Percentiles rank a stretch among this genome's conserved stretches.
Conservation (phyloP, 37 sponge, comb jelly and placozoan genomes). For the Geodia barretti region DNA sequence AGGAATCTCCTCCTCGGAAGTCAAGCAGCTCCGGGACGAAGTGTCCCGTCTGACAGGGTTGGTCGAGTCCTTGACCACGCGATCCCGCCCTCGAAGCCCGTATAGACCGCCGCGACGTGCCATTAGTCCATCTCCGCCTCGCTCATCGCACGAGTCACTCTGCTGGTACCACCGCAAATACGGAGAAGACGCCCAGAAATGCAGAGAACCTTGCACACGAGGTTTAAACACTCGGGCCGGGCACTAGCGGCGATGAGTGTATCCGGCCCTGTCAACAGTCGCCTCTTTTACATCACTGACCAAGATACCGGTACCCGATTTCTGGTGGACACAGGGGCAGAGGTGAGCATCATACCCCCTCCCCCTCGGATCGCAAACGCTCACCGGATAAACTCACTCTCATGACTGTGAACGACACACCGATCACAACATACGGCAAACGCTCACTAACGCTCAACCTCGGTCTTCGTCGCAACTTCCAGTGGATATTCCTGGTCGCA, state of each 20-base stretch:
- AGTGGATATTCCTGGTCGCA: slow-evolving; percentile 73
- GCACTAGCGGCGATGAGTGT: slow-evolving; percentile 44
- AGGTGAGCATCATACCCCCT: slow-evolving; percentile 25
- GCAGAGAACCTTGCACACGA: slow-evolving; percentile 48
- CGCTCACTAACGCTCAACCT: slow-evolving; percentile 67
- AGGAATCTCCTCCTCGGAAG: too few species aligned
- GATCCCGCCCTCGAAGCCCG: slow-evolving; percentile 3
- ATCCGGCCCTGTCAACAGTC: slow-evolving; percentile 69
- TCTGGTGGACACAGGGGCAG: slow-evolving; percentile 57
- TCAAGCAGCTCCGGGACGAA: slow-evolving; percentile 33
- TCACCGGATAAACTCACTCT: neutral
- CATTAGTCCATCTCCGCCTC: slow-evolving; percentile 10
- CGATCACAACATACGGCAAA: neutral
- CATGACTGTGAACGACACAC: neutral
- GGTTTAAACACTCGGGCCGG: slow-evolving; percentile 56
- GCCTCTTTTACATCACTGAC: slow-evolving; percentile 46
- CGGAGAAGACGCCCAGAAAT: slow-evolving; percentile 44
- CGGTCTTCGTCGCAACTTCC: slow-evolving; percentile 42
- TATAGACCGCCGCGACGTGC: slow-evolving; percentile 10
- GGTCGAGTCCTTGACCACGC: slow-evolving; percentile 30
- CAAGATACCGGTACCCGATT: slow-evolving; percentile 8
- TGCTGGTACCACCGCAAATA: slow-evolving; percentile 72
- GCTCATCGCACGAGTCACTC: slow-evolving; percentile 18
- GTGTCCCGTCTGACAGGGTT: slow-evolving; percentile 35
- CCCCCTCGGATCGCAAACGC: slow-evolving; percentile 2